phyloP scores from a whole-genome alignment of 2,113 vertebrate genomes.

The Hippoglossus stenolepis region DNA sequence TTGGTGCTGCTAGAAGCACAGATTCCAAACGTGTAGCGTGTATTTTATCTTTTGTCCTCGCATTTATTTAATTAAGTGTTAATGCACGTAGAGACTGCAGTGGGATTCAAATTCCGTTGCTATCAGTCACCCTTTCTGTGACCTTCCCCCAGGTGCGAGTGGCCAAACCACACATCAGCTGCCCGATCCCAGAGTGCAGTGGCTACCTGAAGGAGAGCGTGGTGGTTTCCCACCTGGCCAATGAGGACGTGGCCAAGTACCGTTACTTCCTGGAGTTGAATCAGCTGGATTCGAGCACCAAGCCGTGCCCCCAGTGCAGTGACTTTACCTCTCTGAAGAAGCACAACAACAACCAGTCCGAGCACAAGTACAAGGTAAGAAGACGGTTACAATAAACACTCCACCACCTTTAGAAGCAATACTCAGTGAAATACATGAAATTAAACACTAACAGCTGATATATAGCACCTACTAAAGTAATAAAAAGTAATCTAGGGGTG shows the following conservation, averaged over 20 bases:
- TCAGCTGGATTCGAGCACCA: slow-evolving; percentile 94
- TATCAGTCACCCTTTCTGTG: neutral
- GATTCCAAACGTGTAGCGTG: neutral
- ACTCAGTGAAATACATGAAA: neutral
- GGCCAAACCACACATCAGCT: slow-evolving; percentile 89
- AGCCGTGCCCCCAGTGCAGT: slow-evolving; percentile 97
- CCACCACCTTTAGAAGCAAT: neutral
- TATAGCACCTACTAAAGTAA: neutral
- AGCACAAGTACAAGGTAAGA: slow-evolving; percentile 97
- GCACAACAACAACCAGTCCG: slow-evolving; percentile 85
- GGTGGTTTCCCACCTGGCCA: slow-evolving; percentile 88
- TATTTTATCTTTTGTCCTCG: neutral
- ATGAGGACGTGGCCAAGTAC: slow-evolving; percentile 92
- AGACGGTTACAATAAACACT: neutral
- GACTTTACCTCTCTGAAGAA: slow-evolving; percentile 93
- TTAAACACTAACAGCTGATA: neutral
- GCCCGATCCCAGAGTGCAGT: slow-evolving; percentile 94
- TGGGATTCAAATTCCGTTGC: neutral
- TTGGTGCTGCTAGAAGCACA: neutral
- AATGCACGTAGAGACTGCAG: neutral
- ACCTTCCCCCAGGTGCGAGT: slow-evolving; percentile 85
- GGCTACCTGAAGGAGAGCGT: slow-evolving; percentile 92
- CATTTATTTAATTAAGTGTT: neutral
- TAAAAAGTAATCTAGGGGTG: neutral
- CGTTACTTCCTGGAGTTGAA: slow-evolving; percentile 96